phyloP scores from a whole-genome alignment of 2,797 vertebrate genomes.

The Lithobates sylvaticus region DNA sequence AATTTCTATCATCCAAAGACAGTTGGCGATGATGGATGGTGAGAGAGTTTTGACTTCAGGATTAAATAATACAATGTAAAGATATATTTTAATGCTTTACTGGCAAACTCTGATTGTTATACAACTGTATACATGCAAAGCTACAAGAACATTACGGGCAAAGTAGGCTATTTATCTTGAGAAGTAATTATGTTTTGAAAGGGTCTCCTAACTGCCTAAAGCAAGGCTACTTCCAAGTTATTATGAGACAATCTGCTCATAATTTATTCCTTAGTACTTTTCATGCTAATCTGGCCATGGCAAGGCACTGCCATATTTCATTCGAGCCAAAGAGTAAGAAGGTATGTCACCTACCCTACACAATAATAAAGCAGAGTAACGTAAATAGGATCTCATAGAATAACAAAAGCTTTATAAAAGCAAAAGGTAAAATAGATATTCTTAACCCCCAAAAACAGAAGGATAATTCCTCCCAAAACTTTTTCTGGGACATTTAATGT shows the following conservation, averaged over 20 bases:
- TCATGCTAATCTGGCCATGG: background rate
- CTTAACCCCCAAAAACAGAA: too few relatives aligned
- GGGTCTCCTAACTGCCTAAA: background rate
- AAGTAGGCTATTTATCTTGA: background rate
- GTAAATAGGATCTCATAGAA: background rate
- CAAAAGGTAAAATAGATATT: too few relatives aligned
- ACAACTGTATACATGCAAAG: background rate
- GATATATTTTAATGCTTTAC: background rate
- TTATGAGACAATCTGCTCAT: background rate
- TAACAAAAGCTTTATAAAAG: too few relatives aligned
- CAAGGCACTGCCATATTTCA: background rate
- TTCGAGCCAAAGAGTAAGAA: background rate
- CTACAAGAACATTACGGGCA: background rate
- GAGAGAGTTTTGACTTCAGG: background rate
- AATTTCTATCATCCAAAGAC: background rate
- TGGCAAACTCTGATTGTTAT: background rate
- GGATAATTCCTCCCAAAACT: too few relatives aligned
- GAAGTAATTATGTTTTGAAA: background rate
- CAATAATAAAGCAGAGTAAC: background rate
- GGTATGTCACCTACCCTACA: background rate
- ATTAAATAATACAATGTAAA: background rate
- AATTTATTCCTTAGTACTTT: background rate
- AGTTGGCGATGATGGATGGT: background rate
- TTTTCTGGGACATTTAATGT: too few relatives aligned
- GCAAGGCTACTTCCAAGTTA: constrained; percentile 1